These are phyloP conservation scores for Leucophenga varia DNA, from an alignment of 1,140 invertebrate genomes.

Conservation along the genomic window DNA sequence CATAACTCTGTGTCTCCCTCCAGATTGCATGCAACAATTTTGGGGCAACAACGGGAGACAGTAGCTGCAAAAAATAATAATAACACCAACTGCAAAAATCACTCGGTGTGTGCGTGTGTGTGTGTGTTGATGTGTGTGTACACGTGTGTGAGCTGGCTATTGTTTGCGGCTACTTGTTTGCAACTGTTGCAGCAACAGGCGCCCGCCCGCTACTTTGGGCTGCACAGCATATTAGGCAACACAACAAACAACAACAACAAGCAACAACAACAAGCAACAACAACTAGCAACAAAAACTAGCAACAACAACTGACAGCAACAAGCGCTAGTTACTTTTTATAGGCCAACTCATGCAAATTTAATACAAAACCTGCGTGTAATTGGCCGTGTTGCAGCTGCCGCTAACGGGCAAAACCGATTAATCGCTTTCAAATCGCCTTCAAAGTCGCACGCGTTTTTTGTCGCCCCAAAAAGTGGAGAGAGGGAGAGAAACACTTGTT, in stretches of 20 bases:
- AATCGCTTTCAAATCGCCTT: conserved; percentile 29
- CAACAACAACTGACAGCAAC: conserved; percentile 9
- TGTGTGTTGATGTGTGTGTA: conserved; percentile 11
- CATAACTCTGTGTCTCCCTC: background rate
- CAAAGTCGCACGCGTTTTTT: conserved; percentile 22
- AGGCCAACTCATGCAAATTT: conserved; percentile 42
- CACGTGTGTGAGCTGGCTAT: background rate
- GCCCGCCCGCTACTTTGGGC: conserved; percentile 44
- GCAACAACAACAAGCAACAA: background rate
- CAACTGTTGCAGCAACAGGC: conserved; percentile 21
- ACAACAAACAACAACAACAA: conserved; percentile 25
- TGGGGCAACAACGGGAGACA: background rate
- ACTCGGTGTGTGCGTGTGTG: conserved; percentile 2
- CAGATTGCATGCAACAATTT: background rate
- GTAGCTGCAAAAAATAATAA: conserved; percentile 16
- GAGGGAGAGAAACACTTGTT: conserved; percentile 14
- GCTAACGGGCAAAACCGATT: conserved; percentile 26
- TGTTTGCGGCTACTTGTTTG: conserved; percentile 8
- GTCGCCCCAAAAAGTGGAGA: conserved; percentile 19
- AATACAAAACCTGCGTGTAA: conserved; percentile 10
- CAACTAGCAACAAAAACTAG: no score
- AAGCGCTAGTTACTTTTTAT: conserved; percentile 28
- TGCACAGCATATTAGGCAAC: conserved; percentile 37
- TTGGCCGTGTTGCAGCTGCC: conserved; percentile 9
- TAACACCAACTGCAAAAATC: conserved; percentile 4